Percentiles rank a stretch among this genome's conserved stretches.
Evolutionary conservation across 2,113 vertebrate genomes (phyloP).

Genomic region (Calcarius ornatus): DNA sequence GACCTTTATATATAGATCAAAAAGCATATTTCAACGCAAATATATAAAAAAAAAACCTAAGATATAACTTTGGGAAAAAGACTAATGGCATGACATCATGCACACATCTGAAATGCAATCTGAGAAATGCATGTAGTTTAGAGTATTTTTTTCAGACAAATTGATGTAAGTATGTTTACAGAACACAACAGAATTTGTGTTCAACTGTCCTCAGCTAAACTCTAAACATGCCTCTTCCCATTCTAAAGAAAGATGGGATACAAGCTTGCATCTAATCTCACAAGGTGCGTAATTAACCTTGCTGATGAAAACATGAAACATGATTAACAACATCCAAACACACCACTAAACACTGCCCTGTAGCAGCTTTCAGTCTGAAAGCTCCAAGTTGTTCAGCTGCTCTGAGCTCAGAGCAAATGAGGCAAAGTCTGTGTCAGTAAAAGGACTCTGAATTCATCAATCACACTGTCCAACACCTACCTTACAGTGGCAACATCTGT

Average conservation of each 20-base stretch:
- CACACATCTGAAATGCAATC: neutral
- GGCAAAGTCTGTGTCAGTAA: neutral
- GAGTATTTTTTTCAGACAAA: neutral
- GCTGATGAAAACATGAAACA: conserved; percentile 38
- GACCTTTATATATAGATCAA: neutral
- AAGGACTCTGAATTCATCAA: conserved; percentile 28
- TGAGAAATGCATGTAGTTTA: neutral
- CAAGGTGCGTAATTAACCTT: conserved; percentile 47
- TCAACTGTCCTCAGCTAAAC: neutral
- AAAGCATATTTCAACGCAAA: neutral
- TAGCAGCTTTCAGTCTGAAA: neutral
- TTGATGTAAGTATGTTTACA: neutral
- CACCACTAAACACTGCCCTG: neutral
- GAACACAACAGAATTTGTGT: neutral
- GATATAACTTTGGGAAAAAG: neutral
- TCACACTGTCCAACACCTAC: conserved; percentile 1
- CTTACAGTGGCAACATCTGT: neutral
- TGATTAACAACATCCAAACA: conserved; percentile 40
- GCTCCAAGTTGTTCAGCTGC: neutral
- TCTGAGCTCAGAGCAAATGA: conserved; percentile 48
- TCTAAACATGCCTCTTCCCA: neutral
- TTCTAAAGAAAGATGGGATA: conserved; percentile 10
- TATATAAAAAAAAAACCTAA: neutral
- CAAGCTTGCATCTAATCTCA: neutral
- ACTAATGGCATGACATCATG: neutral